Evolutionary conservation across 1,140 invertebrate species (phyloP), one percentile per base, ranked within the genome.

Genomic region (Maniola jurtina): DNA sequence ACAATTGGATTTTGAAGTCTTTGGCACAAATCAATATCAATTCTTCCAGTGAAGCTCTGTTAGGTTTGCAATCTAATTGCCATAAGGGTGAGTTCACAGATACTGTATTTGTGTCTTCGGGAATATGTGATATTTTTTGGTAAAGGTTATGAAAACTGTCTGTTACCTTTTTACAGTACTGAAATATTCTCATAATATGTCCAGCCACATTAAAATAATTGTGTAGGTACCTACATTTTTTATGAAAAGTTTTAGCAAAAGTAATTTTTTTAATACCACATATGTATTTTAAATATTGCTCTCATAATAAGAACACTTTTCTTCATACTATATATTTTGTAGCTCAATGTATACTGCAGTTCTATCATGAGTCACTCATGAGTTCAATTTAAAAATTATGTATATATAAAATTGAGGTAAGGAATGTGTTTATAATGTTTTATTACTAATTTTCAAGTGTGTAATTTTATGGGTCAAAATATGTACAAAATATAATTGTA

Each of bases 71-170:
- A 34, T 55, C 6, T 34, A 16, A 34, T 55, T 55, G 52, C 52
- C 11, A n/a, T 13, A 54, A 61, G 40, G 33, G 55, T 66, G 50
- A 54, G 16, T 36, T 57, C 36, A 36, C 9, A 13, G 42, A 50
- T 62, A 50, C 33, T 54, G 48, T 52, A 50, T 25, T 35, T 66
- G 64, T 61, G 61, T 68, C 65, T 67, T 56, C 52, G 42, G 35
- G 15, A 60, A 68, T 55, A 66, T 68, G 66, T 68, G 66, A 68
- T 68, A 68, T 64, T 59, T 64, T 58, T 60, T 62, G 47, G 42
- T 61, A 57, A 57, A 38, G 45, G 6, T 35, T 59, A 50, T 33
- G 56, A 16, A 61, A 48, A 55, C 25, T 64, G 6, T 55, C 52
- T 55, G 52, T n/a, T 25, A 55, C 8, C 6, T 34, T 34, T 33